Evolutionary conservation across 2,113 vertebrate species (phyloP).

Genomic region (Varanus komodoensis): DNA sequence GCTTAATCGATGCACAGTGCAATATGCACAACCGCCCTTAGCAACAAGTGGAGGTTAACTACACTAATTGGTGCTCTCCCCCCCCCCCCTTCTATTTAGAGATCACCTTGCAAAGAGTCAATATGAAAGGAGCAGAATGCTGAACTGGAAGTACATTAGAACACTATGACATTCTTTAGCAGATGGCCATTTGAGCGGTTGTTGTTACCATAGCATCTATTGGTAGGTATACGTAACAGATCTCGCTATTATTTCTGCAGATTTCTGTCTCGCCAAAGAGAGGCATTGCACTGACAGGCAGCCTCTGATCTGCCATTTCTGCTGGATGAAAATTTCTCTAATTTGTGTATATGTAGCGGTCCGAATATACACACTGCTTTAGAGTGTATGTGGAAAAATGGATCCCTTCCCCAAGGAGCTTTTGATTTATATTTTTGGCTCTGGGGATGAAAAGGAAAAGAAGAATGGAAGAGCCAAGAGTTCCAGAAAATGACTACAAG

Average conservation of each 20-base stretch:
- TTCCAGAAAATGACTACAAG: not conserved
- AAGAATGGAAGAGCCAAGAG: not conserved
- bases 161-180: not conserved
- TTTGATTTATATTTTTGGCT: not conserved
- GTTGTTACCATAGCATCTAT: not conserved
- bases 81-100: constrained; percentile 34
- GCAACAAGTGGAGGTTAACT: constrained; percentile 41
- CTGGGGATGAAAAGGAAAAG: no score
- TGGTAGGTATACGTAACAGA: not conserved
- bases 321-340: not conserved
- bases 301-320: not conserved
- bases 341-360: not conserved
- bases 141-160: constrained; percentile 16
- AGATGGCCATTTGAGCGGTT: not conserved
- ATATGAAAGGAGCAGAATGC: constrained; percentile 15
- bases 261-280: not conserved
- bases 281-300: not conserved
- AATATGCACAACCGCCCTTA: constrained; percentile 15
- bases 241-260: not conserved
- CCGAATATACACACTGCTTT: not conserved
- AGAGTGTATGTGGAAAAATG: not conserved
- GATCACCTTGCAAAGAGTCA: not conserved
- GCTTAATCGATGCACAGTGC: constrained; percentile 16
- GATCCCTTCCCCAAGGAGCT: no score
- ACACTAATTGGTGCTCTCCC: constrained; percentile 25